These are phyloP conservation scores for Drosophila insularis DNA, from an alignment of 1,140 invertebrate species.

Conservation along the genomic window DNA sequence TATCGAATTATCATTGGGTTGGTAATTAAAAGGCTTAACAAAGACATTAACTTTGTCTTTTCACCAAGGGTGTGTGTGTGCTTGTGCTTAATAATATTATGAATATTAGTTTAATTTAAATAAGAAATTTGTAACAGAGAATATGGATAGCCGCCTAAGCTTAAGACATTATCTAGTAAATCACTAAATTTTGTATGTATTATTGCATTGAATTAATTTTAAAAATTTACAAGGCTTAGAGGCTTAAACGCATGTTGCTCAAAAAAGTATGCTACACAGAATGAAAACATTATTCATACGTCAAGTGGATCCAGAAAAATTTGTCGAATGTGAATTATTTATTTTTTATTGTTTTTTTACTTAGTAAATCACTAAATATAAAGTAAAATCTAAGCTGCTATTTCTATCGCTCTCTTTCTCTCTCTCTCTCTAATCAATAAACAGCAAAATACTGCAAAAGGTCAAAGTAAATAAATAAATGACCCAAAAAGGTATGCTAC, in stretches of 20 bases:
- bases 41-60: slow-evolving; percentile 13
- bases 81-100: background rate
- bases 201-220: background rate
- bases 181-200: background rate
- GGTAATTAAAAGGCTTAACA: slow-evolving; percentile 50
- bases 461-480: background rate
- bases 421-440: background rate
- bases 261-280: slow-evolving; percentile 23
- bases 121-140: background rate
- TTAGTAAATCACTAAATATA: background rate
- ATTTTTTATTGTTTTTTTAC: background rate
- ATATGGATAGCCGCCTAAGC: too few relatives aligned
- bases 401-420: too few relatives aligned
- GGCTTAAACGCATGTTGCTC: background rate
- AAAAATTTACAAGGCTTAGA: too few relatives aligned
- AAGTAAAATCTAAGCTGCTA: background rate
- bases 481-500: slow-evolving; percentile 26
- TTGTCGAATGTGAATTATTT: background rate
- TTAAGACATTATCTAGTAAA: background rate
- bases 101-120: background rate
- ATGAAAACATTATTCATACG: background rate
- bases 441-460: background rate
- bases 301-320: background rate
- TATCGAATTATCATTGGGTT: slow-evolving; percentile 31
- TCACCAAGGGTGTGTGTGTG: background rate